Conservation (phyloP, 92 coral and sea anemone species). For the Plumapathes pennacea region DNA sequence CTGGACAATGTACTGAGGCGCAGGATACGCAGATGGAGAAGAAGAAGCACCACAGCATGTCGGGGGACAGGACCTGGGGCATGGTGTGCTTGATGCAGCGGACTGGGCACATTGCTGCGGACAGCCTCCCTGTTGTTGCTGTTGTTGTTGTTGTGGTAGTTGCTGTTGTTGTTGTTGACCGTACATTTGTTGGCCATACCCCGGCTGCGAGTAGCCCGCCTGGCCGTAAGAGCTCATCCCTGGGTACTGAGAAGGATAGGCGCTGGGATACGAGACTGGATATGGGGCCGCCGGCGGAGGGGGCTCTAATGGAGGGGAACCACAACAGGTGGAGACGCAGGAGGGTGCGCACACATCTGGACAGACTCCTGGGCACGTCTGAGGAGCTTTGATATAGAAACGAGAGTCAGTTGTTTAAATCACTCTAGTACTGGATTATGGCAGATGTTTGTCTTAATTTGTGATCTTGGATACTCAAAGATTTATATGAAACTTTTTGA, state of each 20-base stretch:
- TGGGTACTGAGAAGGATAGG: conserved; percentile 18
- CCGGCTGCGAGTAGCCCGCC: too few species aligned
- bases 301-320: conserved; percentile 48
- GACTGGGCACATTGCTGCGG: conserved; percentile 71
- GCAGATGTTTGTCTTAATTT: too few species aligned
- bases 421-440: too few species aligned
- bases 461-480: too few species aligned
- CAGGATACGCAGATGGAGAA: not conserved
- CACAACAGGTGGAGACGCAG: conserved; percentile 62
- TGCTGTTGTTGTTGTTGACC: conserved; percentile 35
- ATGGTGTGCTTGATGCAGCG: conserved; percentile 51
- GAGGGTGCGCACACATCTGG: conserved; percentile 85
- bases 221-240: too few species aligned
- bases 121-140: conserved; percentile 27
- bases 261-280: conserved; percentile 14
- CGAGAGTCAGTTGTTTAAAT: too few species aligned
- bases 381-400: too few species aligned
- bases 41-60: conserved; percentile 34
- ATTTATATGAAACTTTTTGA: too few species aligned
- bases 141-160: conserved; percentile 21
- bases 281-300: conserved; percentile 20
- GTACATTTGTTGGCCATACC: not conserved
- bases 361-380: conserved; percentile 75
- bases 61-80: conserved; percentile 61
- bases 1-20: conserved; percentile 43